These are phyloP conservation scores for Sibirionetta formosa DNA, from an alignment of 2,797 vertebrate genomes.

Conservation along the genomic window DNA sequence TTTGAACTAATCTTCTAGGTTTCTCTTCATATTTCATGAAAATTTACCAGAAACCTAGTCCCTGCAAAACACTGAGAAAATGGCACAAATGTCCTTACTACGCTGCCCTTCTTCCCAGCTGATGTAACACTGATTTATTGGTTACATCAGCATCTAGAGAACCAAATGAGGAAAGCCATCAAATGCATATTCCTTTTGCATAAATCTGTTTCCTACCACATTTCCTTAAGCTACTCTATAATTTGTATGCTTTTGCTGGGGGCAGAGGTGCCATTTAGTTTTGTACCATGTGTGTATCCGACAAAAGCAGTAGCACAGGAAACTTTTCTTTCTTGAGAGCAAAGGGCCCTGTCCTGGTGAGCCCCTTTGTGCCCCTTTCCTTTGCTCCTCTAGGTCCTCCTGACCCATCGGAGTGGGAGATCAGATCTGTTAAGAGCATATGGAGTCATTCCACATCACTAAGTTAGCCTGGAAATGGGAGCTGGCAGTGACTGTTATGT, in stretches of 20 bases:
- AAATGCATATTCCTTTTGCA: not conserved
- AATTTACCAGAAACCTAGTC: not conserved
- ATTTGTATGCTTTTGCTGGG: not conserved
- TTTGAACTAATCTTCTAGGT: not conserved
- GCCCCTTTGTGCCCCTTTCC: not conserved
- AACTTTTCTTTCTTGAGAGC: accelerated
- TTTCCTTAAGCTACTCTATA: not conserved
- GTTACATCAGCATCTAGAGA: not conserved
- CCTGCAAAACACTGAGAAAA: not conserved
- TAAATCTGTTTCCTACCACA: not conserved
- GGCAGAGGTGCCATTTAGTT: not conserved
- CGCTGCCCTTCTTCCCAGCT: not conserved
- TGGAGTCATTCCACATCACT: conserved; percentile 71
- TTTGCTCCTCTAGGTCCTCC: not conserved
- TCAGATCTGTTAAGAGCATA: conserved; percentile 46
- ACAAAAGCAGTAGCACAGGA: not conserved
- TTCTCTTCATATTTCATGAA: not conserved
- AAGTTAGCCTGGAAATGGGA: conserved; percentile 66
- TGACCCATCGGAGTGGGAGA: not conserved
- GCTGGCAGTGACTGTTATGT: conserved; percentile 61
- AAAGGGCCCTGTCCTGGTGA: not conserved
- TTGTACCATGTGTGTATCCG: accelerated
- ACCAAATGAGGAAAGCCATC: not conserved
- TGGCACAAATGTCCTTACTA: not conserved
- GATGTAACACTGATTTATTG: not conserved